A percentile compares a stretch with the other conserved stretches of the same genome.
Conservation (phyloP, 2,888 invertebrate species). For the Synanthedon tipuliformis region DNA sequence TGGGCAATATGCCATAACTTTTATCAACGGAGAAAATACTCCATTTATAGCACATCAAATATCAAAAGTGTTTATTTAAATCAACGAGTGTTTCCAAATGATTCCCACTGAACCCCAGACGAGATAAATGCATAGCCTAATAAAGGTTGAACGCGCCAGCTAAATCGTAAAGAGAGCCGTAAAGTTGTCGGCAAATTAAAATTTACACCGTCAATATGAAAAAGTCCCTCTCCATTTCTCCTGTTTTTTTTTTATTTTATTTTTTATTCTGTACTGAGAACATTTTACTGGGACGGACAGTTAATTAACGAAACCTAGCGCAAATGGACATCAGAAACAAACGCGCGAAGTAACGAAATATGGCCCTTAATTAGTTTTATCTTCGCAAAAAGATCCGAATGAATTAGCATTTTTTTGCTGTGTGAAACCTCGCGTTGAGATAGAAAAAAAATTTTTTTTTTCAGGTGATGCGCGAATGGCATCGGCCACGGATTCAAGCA, state of each 20-base stretch:
- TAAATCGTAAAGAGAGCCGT: slow-evolving; percentile 65
- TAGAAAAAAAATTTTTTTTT: neutral
- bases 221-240: slow-evolving; percentile 52
- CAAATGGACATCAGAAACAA: slow-evolving; percentile 43
- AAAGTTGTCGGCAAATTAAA: slow-evolving; percentile 67
- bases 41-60: slow-evolving; percentile 5
- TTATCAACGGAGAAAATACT: slow-evolving; percentile 10
- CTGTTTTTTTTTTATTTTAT: slow-evolving; percentile 17
- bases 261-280: slow-evolving; percentile 35
- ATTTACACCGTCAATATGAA: slow-evolving; percentile 68
- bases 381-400: neutral
- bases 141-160: slow-evolving; percentile 60
- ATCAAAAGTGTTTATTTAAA: neutral
- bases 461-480: slow-evolving; percentile 83
- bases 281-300: slow-evolving; percentile 57
- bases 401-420: neutral
- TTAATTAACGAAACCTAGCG: slow-evolving; percentile 61
- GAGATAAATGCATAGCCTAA: slow-evolving; percentile 55
- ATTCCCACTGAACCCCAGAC: slow-evolving; percentile 30
- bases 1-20: slow-evolving; percentile 13
- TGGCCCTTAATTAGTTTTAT: slow-evolving; percentile 13
- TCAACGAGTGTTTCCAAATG: slow-evolving; percentile 12
- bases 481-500: slow-evolving; percentile 82
- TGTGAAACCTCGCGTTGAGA: neutral
- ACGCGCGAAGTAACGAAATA: slow-evolving; percentile 28